Percentiles rank a stretch among this genome's conserved stretches.
Evolutionary conservation across 64 coral and sea anemone species (phyloP).

Genomic region (Montipora cactus): DNA sequence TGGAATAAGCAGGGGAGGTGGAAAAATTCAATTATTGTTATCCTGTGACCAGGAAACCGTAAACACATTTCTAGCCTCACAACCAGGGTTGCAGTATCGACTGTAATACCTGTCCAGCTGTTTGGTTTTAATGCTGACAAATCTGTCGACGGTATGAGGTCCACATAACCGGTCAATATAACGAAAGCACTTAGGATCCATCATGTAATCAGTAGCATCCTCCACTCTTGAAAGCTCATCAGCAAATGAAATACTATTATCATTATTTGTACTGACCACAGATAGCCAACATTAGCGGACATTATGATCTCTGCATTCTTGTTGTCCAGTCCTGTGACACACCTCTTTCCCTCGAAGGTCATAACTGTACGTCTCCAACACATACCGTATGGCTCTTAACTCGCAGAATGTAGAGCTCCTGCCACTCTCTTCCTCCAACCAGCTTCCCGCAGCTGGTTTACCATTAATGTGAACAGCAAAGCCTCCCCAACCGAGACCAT

Average conservation of each 20-base stretch:
- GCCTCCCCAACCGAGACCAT: no score
- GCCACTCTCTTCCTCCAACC: no score
- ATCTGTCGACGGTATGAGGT: constrained; percentile 21
- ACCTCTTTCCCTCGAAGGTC: no score
- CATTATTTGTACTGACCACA: neutral
- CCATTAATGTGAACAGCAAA: no score
- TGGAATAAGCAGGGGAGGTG: constrained; percentile 1
- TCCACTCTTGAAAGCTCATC: constrained; percentile 15
- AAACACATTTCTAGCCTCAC: constrained; percentile 18
- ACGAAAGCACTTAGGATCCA: constrained; percentile 3
- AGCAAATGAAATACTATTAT: neutral
- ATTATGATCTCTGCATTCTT: neutral
- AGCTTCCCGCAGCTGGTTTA: no score
- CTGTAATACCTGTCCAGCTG: constrained; percentile 32
- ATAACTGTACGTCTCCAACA: no score
- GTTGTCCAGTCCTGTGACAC: no score
- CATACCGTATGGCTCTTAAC: no score
- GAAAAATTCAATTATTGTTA: constrained; percentile 66
- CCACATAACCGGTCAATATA: constrained; percentile 11
- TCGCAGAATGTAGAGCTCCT: no score
- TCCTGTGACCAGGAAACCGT: constrained; percentile 45
- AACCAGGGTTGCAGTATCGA: constrained; percentile 27
- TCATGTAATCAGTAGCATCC: constrained; percentile 30
- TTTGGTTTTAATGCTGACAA: constrained; percentile 31
- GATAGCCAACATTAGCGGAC: neutral